phyloP scores from a whole-genome alignment of 1,140 invertebrate species.

The Cheumatopsyche charites region DNA sequence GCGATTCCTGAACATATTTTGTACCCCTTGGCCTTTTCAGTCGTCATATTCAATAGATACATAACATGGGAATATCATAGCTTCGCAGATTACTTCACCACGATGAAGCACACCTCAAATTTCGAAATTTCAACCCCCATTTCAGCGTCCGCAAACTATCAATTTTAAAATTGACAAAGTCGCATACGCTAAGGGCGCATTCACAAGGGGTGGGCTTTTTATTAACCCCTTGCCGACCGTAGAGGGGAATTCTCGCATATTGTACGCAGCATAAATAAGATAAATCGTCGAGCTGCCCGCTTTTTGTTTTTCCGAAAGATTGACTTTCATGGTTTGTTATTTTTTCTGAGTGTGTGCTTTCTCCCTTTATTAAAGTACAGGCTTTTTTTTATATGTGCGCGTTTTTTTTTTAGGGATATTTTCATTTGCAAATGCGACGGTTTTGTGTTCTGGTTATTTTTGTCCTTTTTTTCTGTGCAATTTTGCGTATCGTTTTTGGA shows the following conservation, averaged over 20 bases:
- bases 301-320: constrained; percentile 48
- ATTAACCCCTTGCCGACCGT: constrained; percentile 26
- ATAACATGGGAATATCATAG: too few relatives aligned
- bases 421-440: constrained; percentile 47
- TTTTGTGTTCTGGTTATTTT: too few relatives aligned
- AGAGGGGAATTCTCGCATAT: background rate
- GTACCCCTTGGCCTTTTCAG: too few relatives aligned
- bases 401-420: constrained; percentile 43
- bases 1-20: too few relatives aligned
- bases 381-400: background rate
- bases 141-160: constrained; percentile 24
- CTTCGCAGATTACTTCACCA: too few relatives aligned
- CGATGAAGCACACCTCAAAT: background rate
- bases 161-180: constrained; percentile 18
- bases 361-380: too few relatives aligned
- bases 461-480: background rate
- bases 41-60: too few relatives aligned
- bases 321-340: constrained; percentile 49
- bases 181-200: background rate
- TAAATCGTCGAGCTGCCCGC: constrained; percentile 33
- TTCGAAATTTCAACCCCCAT: background rate
- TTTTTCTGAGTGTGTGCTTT: constrained; percentile 29
- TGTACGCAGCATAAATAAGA: constrained; percentile 33
- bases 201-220: constrained; percentile 1
- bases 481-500: background rate